Conservation (phyloP, 2,113 vertebrate genomes). For the Vimba vimba region DNA sequence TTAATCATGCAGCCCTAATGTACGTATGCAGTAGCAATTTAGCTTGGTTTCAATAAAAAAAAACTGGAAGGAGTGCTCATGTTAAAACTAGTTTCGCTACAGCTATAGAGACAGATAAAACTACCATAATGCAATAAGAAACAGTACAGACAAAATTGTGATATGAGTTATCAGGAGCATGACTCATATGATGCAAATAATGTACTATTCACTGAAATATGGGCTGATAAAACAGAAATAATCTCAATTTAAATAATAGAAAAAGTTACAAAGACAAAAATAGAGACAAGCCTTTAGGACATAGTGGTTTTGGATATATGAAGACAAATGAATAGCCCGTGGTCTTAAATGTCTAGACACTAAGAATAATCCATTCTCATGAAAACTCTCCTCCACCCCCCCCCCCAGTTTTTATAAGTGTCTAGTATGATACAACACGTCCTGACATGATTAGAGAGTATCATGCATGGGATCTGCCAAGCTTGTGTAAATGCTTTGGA, state of each 20-base stretch:
- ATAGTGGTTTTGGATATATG: not conserved
- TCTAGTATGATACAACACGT: slow-evolving; percentile 21
- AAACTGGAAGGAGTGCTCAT: not conserved
- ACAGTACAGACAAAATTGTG: not conserved
- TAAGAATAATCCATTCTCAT: not conserved
- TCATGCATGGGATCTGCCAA: slow-evolving; percentile 21
- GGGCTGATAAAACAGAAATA: slow-evolving; percentile 6
- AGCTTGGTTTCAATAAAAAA: not conserved
- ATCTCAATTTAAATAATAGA: slow-evolving; percentile 19
- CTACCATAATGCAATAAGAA: not conserved
- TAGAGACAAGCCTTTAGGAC: slow-evolving; percentile 5
- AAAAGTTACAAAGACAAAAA: slow-evolving; percentile 23
- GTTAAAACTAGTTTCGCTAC: not conserved
- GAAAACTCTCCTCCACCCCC: not conserved
- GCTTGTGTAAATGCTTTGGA: slow-evolving; percentile 25
- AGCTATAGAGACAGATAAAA: not conserved
- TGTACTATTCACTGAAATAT: not conserved
- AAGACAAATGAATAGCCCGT: slow-evolving; percentile 13
- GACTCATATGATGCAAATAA: not conserved
- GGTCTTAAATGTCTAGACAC: slow-evolving; percentile 27
- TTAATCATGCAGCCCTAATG: too few species aligned
- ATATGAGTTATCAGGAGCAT: not conserved
- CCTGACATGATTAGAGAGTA: slow-evolving; percentile 21
- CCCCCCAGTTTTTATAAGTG: not conserved
- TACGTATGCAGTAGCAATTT: not conserved